A percentile compares a stretch with the other conserved stretches of the same genome.
phyloP scores from a whole-genome alignment of 1,140 invertebrate genomes.

The Camponotus floridanus region DNA sequence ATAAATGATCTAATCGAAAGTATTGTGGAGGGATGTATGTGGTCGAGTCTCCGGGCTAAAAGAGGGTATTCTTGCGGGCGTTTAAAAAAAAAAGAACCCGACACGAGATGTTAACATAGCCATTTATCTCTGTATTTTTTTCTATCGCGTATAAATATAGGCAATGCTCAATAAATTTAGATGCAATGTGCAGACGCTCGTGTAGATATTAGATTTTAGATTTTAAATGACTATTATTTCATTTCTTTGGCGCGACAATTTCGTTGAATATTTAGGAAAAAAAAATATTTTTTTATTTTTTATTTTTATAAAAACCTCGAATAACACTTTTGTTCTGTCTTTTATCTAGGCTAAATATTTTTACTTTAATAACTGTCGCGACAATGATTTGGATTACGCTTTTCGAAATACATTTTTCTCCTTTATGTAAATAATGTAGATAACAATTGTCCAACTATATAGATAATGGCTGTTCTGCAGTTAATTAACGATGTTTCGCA shows the following conservation, averaged over 20 bases:
- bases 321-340: neutral
- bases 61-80: slow-evolving; percentile 5
- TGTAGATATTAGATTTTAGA: slow-evolving; percentile 42
- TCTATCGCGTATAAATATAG: slow-evolving; percentile 30
- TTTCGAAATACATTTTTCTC: neutral
- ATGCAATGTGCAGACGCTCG: slow-evolving; percentile 29
- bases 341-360: slow-evolving; percentile 7
- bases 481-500: neutral
- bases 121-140: slow-evolving; percentile 49
- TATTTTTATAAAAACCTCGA: neutral
- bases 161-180: slow-evolving; percentile 34
- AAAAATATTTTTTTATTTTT: slow-evolving; percentile 12
- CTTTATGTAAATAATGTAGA: neutral
- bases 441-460: neutral
- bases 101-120: slow-evolving; percentile 25
- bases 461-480: neutral
- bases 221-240: slow-evolving; percentile 40
- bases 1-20: slow-evolving; percentile 62
- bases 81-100: slow-evolving; percentile 27
- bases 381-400: neutral
- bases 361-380: neutral
- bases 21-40: neutral
- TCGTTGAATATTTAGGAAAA: slow-evolving; percentile 1
- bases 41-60: neutral
- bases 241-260: slow-evolving; percentile 25